phyloP scores from a whole-genome alignment of 2,113 vertebrate genomes.

The Cololabis saira region DNA sequence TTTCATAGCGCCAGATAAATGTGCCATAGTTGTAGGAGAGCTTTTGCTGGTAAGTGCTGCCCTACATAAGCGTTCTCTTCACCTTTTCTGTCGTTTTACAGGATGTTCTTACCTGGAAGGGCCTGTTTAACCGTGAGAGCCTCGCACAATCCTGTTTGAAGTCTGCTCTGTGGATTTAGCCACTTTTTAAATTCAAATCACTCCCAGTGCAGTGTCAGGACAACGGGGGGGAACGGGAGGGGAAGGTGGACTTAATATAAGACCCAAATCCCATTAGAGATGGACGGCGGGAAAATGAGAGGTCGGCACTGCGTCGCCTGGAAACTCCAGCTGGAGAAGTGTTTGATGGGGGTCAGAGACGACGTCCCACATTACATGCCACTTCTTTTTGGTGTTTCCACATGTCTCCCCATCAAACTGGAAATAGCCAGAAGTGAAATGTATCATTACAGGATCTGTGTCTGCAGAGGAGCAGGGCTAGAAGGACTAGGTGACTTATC shows the following conservation, averaged over 20 bases:
- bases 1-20: conserved; percentile 28
- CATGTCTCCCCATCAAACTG: conserved; percentile 71
- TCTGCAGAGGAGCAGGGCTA: conserved; percentile 74
- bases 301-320: conserved; percentile 73
- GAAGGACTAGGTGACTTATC: conserved; percentile 82
- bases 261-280: conserved; percentile 86
- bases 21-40: conserved; percentile 16
- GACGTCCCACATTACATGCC: conserved; percentile 71
- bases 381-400: conserved; percentile 65
- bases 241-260: conserved; percentile 80
- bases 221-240: conserved; percentile 67
- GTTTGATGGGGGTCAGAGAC: conserved; percentile 85
- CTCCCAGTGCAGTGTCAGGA: conserved; percentile 72
- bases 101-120: conserved; percentile 67
- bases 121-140: conserved; percentile 65
- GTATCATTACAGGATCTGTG: conserved; percentile 84
- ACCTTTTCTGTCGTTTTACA: conserved; percentile 72
- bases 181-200: conserved; percentile 82
- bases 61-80: conserved; percentile 66
- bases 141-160: conserved; percentile 75
- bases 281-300: conserved; percentile 79
- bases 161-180: conserved; percentile 78
- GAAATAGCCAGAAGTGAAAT: conserved; percentile 84
- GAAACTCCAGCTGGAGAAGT: conserved; percentile 68
- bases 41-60: conserved; percentile 50